Evolutionary conservation across 2,113 vertebrate genomes (phyloP), one percentile per base, ranked within the genome.

Genomic region (Gallinago paraguaiae): DNA sequence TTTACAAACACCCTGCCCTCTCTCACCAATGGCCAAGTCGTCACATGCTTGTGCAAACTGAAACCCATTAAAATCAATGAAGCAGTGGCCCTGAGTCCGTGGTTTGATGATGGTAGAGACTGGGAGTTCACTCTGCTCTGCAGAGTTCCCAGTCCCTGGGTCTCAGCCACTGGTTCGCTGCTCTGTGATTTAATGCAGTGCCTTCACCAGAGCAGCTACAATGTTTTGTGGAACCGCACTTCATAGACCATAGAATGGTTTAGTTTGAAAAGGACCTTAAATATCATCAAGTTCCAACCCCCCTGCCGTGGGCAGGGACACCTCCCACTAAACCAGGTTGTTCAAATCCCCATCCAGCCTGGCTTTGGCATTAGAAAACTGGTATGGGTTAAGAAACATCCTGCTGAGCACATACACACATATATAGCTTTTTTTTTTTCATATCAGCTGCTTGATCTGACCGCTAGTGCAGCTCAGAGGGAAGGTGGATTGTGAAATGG

Each of bases 141-240:
- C 7, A 6, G 39, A 72, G 17, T 79, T 93, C 53, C 56, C 24
- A 4, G 59, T 37, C 24, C 11, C 35, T 74, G 33, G 41, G 5
- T 69, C 41, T 85, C 2, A 0, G 54, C 45, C 30, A 10, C 37
- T 61, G 33, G 3, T 77, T 86, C 25, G 35, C 33, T n/a, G 8
- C 72, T 92, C 54, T 1, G 0, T 54, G 0, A 19, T 78, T 48
- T 20, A 60, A 57, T 2, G 1, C 6, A 3, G 3, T 39, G 1
- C 33, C 57, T 87, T 64, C 2, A 0, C 33, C 70, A n/a, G 43
- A 82, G 30, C 18, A 30, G 43, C 11, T 39, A 28, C 31, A 30
- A 5, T 28, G 39, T 7, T 39, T 48, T 82, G 37, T 39, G 13
- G 31, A 91, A 65, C 61, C 25, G 11, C 1, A 1, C 4, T 69